These are phyloP conservation scores for Tachyglossus aculeatus DNA, from an alignment of 2,797 vertebrate genomes.

Conservation along the genomic window DNA sequence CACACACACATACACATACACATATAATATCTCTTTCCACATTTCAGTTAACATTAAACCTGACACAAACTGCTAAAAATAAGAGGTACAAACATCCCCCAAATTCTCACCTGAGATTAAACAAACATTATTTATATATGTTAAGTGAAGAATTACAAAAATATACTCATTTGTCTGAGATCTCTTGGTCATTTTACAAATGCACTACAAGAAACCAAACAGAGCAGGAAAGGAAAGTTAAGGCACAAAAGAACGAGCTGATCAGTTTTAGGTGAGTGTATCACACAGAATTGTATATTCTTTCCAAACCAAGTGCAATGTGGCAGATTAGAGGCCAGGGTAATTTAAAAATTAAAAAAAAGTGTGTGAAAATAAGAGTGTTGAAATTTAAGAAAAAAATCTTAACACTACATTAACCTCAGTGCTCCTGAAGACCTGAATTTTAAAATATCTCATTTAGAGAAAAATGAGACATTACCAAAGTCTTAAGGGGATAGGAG, in stretches of 20 bases:
- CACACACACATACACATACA: background rate
- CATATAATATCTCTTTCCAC: background rate
- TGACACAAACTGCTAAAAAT: background rate
- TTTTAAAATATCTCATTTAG: no score
- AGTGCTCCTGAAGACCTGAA: no score
- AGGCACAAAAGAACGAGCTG: background rate
- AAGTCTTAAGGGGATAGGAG: no score
- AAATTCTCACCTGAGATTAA: conserved; percentile 5
- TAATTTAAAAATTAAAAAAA: no score
- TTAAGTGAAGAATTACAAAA: background rate
- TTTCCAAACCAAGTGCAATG: background rate
- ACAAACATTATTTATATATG: background rate
- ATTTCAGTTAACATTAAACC: background rate
- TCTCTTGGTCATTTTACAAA: background rate
- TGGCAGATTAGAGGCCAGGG: background rate
- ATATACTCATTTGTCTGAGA: background rate
- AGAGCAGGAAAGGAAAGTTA: background rate
- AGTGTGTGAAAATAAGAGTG: no score
- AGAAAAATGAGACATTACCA: no score
- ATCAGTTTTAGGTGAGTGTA: background rate
- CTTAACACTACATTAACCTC: no score
- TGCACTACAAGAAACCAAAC: background rate
- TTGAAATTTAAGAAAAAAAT: no score
- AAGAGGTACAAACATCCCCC: background rate
- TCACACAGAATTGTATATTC: no score